Base-by-base conservation (phyloP, 2,888 invertebrate genomes). In the Sminthurides aquaticus region DNA sequence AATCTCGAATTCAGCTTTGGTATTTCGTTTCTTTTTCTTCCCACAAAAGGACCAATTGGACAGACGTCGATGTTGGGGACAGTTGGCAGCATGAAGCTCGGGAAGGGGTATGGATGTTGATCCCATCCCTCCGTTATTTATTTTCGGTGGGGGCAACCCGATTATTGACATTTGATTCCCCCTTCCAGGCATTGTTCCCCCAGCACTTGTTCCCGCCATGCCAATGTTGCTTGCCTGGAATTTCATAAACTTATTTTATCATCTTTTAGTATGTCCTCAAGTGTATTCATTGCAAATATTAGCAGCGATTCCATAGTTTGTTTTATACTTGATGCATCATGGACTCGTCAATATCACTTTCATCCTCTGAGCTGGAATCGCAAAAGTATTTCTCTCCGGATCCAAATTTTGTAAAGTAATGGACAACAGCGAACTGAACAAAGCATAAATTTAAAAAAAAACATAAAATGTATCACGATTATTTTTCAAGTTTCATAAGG, bases 381-480 rank as follows among this genome's bases (percentile, higher is more conserved):
- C 84, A 82, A 77, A 87, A 87, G 78, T 88, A 88, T 75, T 86
- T 86, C 77, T 89, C 89, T 0, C 89, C 89, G 3, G 87, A 88
- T 26, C 89, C 89, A 72, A 87, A 86, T 79, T 90, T 90, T n/a
- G 90, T 90, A 78, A 88, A 89, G 77, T 88, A 89, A 77, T 90
- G 90, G 1, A 90, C 90, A n/a, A 89, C 84, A 2, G 90, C 89
- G 77, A 89, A 90, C 82, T 84, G 75, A 18, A 59, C 43, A n/a
- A 28, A 11, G 49, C 55, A 43, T n/a, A n/a, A n/a, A n/a, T n/a
- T n/a, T n/a, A n/a, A n/a, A n/a, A n/a, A n/a, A n/a, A n/a, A n/a
- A n/a, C n/a, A n/a, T n/a, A n/a, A n/a, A n/a, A n/a, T n/a, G n/a
- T n/a, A n/a, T n/a, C n/a, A n/a, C n/a, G n/a, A n/a, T n/a, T n/a